Evolutionary conservation across 2,888 invertebrate genomes (phyloP).

Genomic region (Anorthoa munda): DNA sequence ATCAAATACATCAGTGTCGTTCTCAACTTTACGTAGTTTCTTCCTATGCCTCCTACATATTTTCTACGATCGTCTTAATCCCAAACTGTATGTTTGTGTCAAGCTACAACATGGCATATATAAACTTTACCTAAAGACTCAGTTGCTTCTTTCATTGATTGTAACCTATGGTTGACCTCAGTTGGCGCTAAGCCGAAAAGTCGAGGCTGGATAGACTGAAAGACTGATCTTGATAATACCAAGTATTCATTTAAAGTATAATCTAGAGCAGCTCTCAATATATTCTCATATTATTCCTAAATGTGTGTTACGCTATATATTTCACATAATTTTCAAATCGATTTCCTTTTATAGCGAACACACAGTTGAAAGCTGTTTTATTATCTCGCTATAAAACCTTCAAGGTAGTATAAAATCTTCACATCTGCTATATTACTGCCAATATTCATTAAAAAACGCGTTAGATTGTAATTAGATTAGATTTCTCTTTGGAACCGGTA

Average conservation of each 20-base stretch:
- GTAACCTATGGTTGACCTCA: not conserved
- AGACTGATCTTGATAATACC: too few species aligned
- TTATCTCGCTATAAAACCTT: conserved; percentile 42
- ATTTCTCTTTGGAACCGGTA: conserved; percentile 5
- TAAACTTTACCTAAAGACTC: too few species aligned
- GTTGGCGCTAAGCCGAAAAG: not conserved
- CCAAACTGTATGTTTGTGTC: too few species aligned
- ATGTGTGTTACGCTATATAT: conserved; percentile 28
- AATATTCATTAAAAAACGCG: conserved; percentile 49
- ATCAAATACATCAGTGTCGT: too few species aligned
- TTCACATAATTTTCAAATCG: conserved; percentile 40
- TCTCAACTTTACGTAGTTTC: too few species aligned
- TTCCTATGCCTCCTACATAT: too few species aligned
- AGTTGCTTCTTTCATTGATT: not conserved
- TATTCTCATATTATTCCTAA: not conserved
- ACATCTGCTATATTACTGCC: conserved; percentile 36
- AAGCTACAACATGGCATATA: too few species aligned
- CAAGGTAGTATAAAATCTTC: conserved; percentile 33
- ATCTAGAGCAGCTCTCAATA: not conserved
- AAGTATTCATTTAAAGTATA: too few species aligned
- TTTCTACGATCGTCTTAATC: too few species aligned
- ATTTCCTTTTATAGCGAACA: conserved; percentile 38
- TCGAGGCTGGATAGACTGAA: not conserved
- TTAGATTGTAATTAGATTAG: conserved; percentile 23
- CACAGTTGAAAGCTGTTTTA: conserved; percentile 39